phyloP scores from a whole-genome alignment of 2,113 vertebrate species.

The Panurus biarmicus region DNA sequence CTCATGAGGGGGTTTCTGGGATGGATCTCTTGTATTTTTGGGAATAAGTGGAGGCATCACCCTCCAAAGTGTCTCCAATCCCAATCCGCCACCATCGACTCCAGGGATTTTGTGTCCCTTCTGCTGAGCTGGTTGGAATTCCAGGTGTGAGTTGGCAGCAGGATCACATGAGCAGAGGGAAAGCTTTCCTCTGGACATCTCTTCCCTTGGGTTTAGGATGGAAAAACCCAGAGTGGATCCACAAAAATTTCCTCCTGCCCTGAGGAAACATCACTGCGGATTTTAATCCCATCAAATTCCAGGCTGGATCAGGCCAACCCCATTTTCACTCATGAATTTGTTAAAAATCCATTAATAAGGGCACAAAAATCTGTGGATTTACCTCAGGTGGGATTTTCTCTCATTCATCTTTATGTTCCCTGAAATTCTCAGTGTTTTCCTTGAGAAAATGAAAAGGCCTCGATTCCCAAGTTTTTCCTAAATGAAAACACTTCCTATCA shows the following conservation, averaged over 20 bases:
- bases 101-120: not conserved
- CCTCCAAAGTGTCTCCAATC: fast-evolving
- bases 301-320: not conserved
- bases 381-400: not conserved
- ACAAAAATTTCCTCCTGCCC: not conserved
- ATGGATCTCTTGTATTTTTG: not conserved
- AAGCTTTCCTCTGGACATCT: not conserved
- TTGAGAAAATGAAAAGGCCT: not conserved
- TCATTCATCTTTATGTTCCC: not conserved
- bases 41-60: not conserved
- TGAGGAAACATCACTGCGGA: fast-evolving
- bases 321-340: not conserved
- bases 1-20: not conserved
- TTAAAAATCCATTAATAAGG: not conserved
- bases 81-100: fast-evolving
- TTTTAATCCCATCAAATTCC: not conserved
- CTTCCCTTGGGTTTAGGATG: not conserved
- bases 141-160: not conserved
- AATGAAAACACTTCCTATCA: not conserved
- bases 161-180: not conserved
- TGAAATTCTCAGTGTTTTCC: not conserved
- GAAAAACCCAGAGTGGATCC: not conserved
- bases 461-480: not conserved
- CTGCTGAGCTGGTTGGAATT: not conserved
- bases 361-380: not conserved